Base-by-base conservation (phyloP, 1,140 invertebrate species). In the Hylaeus anthracinus region DNA sequence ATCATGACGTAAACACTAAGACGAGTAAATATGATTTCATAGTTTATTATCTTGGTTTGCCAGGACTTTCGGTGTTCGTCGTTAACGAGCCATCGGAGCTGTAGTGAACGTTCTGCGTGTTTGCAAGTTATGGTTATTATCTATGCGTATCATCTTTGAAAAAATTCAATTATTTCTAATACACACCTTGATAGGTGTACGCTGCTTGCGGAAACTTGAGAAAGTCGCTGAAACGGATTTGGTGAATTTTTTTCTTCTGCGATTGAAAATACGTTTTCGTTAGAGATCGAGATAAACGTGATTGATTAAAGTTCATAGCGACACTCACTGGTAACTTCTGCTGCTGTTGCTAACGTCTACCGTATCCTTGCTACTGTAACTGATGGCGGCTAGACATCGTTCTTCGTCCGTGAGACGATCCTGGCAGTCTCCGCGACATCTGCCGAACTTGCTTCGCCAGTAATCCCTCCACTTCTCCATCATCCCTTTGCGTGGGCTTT, bases 291-390 rank as follows among this genome's bases (percentile, higher is more conserved):
- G 26, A 26, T 26, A 26, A 26, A 43, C 41, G 37, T 65, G 43
- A 48, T 67, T 26, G 67, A 67, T 45, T n/a, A n/a, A 73, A 56
- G 9, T 39, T 39, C 41, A 12, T 39, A 5, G 9, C 1, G 6
- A 10, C n/a, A 71, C 86, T 84, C 37, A 89, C 90, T 85, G 82
- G 70, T 75, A 82, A 60, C 73, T 66, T 83, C 67, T 90, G 81
- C 65, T 83, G 66, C 72, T 72, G 56, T 81, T 80, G 58, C 58
- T 82, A 53, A 66, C 64, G 2, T 73, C 66, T 5, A 86, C 41
- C 6, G 86, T 85, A 5, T 86, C 87, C 75, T 84, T 89, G 61
- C 87, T 91, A 51, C 48, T 83, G 48, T 88, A 90, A 82, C 67
- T 90, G 43, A 84, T 82, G 8, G 86, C 79, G 2, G 85, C 85